Conservation (phyloP, 2,113 vertebrate species). For the Melanocharis versteri region DNA sequence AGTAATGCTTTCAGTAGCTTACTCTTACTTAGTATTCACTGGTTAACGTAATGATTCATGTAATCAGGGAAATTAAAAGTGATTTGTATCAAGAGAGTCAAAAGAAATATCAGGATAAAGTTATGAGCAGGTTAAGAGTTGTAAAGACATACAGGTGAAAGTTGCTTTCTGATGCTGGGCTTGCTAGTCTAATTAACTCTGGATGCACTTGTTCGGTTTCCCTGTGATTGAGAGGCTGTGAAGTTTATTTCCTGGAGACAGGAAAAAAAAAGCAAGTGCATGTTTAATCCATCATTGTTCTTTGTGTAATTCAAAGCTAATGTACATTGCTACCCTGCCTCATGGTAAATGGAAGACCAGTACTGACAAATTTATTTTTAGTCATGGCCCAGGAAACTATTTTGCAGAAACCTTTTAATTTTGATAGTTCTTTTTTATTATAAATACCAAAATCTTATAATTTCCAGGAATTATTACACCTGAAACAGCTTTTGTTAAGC, state of each 20-base stretch:
- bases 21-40: neutral
- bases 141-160: neutral
- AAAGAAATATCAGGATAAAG: neutral
- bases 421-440: neutral
- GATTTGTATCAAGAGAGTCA: neutral
- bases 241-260: neutral
- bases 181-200: neutral
- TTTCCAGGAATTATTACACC: neutral
- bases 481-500: neutral
- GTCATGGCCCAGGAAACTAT: neutral
- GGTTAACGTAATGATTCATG: neutral
- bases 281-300: neutral
- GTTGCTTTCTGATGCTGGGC: neutral
- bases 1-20: neutral
- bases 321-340: neutral
- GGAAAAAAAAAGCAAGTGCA: neutral
- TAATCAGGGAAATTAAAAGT: neutral
- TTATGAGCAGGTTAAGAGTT: neutral
- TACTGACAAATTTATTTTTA: neutral
- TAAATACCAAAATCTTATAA: neutral
- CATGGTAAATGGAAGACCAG: neutral
- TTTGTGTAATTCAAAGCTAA: neutral
- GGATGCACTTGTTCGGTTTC: neutral
- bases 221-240: neutral
- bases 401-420: neutral